These are phyloP conservation scores for Lerema accius DNA, from an alignment of 1,140 invertebrate genomes.

Conservation along the genomic window DNA sequence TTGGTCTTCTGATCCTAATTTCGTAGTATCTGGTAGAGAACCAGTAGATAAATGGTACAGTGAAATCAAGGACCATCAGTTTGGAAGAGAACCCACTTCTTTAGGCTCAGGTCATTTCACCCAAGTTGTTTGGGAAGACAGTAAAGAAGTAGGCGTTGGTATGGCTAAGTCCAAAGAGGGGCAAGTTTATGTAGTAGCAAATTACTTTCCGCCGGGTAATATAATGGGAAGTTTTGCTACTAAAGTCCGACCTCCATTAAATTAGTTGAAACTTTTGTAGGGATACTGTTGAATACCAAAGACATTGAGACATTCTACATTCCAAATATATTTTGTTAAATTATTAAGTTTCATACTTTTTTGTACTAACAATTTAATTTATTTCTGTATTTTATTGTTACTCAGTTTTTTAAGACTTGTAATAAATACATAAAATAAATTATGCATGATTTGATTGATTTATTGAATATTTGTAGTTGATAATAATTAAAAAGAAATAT, in stretches of 20 bases:
- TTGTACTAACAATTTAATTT: slow-evolving; percentile 4
- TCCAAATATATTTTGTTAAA: slow-evolving; percentile 46
- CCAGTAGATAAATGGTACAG: slow-evolving; percentile 90
- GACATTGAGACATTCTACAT: slow-evolving; percentile 57
- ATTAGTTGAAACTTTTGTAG: slow-evolving; percentile 41
- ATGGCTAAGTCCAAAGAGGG: slow-evolving; percentile 87
- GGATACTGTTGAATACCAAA: slow-evolving; percentile 42
- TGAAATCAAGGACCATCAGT: slow-evolving; percentile 84
- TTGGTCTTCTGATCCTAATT: slow-evolving; percentile 89
- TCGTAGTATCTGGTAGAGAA: slow-evolving; percentile 86
- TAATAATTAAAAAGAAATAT: too few relatives aligned
- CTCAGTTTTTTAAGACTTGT: too few relatives aligned
- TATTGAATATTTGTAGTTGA: too few relatives aligned
- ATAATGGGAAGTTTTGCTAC: slow-evolving; percentile 89
- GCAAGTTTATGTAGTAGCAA: slow-evolving; percentile 91
- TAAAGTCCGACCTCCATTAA: slow-evolving; percentile 86
- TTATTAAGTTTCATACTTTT: slow-evolving; percentile 14
- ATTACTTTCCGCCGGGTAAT: slow-evolving; percentile 94
- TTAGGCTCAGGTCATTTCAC: slow-evolving; percentile 89
- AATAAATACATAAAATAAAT: too few relatives aligned
- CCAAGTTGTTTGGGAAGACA: slow-evolving; percentile 92
- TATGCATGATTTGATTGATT: too few relatives aligned
- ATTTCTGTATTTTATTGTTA: slow-evolving; percentile 14
- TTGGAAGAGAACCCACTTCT: slow-evolving; percentile 86
- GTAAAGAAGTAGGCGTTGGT: slow-evolving; percentile 90